Percentiles rank a stretch among this genome's conserved stretches.
Evolutionary conservation across 2,113 vertebrate species (phyloP).

Genomic region (Xiphophorus maculatus): DNA sequence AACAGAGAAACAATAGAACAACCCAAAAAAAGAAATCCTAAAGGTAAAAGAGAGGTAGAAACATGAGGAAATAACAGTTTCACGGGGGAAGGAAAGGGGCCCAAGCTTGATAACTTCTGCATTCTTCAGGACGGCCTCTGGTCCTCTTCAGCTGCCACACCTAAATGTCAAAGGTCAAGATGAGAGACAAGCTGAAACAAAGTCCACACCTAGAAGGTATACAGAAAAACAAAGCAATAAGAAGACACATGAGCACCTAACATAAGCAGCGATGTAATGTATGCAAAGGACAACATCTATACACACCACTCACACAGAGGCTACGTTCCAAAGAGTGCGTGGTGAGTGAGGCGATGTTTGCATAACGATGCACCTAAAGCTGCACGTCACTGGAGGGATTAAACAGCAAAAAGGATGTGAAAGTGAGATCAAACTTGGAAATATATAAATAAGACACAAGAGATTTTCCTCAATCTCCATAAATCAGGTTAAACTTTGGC

Average conservation of each 20-base stretch:
- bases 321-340: not conserved
- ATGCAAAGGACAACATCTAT: not conserved
- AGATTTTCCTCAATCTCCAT: too few relatives aligned
- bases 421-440: too few relatives aligned
- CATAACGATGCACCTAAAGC: not conserved
- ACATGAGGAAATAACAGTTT: not conserved
- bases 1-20: not conserved
- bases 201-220: conserved; percentile 24
- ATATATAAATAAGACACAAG: too few relatives aligned
- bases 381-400: not conserved
- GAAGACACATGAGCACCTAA: not conserved
- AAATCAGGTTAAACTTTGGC: too few relatives aligned
- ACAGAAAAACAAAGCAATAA: conserved; percentile 9
- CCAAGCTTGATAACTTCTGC: conserved; percentile 30
- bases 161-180: conserved; percentile 52
- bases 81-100: not conserved
- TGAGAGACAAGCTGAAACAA: conserved; percentile 2
- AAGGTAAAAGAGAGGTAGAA: not conserved
- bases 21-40: not conserved
- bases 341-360: too few relatives aligned
- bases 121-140: conserved; percentile 22
- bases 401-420: too few relatives aligned
- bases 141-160: conserved; percentile 40
- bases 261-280: not conserved
- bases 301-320: not conserved